Evolutionary conservation across 2,113 vertebrate species (phyloP).

Genomic region (Dendropsophus ebraccatus): DNA sequence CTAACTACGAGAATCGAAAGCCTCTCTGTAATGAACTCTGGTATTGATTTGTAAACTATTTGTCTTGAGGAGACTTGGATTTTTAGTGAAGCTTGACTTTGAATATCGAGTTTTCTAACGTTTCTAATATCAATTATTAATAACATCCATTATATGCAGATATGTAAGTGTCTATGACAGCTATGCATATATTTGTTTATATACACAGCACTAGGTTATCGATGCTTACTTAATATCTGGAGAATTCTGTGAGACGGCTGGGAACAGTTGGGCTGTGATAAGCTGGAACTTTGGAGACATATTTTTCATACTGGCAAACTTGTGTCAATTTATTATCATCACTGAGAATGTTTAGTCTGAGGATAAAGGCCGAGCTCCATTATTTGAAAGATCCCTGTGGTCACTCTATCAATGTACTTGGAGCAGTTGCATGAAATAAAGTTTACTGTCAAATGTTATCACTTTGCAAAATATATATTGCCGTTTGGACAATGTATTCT

Average conservation of each 20-base stretch:
- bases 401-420: conserved; percentile 7
- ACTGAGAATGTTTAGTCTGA: conserved; percentile 10
- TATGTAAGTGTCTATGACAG: no score
- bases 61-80: no score
- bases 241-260: conserved; percentile 5
- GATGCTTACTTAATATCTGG: no score
- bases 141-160: no score
- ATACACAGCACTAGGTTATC: background rate
- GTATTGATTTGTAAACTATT: no score
- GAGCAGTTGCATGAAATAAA: background rate
- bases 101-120: no score
- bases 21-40: no score
- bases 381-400: background rate
- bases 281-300: conserved; percentile 9
- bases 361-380: background rate
- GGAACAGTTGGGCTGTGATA: conserved; percentile 20
- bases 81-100: no score
- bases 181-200: no score
- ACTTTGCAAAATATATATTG: background rate
- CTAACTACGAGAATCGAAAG: no score
- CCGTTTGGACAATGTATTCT: background rate
- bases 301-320: conserved; percentile 24
- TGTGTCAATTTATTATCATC: conserved; percentile 2
- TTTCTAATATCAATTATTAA: no score
- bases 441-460: background rate